Conservation (phyloP, 1,140 invertebrate species). For the Bathynomus jamesi region DNA sequence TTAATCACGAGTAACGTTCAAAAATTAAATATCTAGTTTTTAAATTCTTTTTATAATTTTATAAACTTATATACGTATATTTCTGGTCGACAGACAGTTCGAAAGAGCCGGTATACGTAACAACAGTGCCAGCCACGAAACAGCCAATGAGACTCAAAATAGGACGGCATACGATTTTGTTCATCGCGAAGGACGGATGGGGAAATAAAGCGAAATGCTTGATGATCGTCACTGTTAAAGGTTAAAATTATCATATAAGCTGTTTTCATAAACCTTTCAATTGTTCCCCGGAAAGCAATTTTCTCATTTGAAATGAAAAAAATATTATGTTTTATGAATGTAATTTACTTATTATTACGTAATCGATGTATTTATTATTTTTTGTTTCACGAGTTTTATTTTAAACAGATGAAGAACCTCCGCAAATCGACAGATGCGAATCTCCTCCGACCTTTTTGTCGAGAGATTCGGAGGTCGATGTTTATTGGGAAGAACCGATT, state of each 20-base stretch:
- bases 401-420: constrained; percentile 53
- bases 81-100: constrained; percentile 51
- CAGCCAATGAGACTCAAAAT: constrained; percentile 46
- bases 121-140: constrained; percentile 48
- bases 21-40: no score
- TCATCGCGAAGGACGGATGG: constrained; percentile 45
- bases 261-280: no score
- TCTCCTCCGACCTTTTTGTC: constrained; percentile 52
- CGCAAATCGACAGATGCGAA: constrained; percentile 55
- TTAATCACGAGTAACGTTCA: no score
- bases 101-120: constrained; percentile 42
- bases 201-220: constrained; percentile 46
- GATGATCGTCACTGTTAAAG: constrained; percentile 44
- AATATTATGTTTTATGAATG: no score
- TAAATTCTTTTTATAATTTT: no score
- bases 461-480: constrained; percentile 44
- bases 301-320: no score
- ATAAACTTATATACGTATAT: no score
- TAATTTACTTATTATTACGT: no score
- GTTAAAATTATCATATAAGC: no score
- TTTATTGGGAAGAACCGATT: constrained; percentile 57
- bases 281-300: no score
- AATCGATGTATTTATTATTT: no score
- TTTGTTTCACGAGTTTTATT: constrained; percentile 5
- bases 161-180: constrained; percentile 44